Evolutionary conservation across 2,113 vertebrate genomes (phyloP).

Genomic region (Crotalus helleri): DNA sequence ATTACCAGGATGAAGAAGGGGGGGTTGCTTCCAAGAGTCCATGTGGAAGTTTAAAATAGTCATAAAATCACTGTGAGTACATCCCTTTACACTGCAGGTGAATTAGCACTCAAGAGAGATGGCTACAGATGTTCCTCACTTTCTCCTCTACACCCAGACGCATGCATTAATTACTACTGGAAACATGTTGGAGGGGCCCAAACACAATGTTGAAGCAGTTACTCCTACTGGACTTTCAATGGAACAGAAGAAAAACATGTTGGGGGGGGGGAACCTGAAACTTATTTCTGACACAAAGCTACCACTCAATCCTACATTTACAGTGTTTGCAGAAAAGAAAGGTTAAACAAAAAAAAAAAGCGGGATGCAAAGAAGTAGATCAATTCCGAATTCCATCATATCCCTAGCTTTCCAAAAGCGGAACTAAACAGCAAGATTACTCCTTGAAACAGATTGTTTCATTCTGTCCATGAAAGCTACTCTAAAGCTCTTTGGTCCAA

Average conservation of each 20-base stretch:
- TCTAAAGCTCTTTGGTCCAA: constrained; percentile 60
- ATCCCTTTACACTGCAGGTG: not conserved
- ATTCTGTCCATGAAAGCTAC: constrained; percentile 38
- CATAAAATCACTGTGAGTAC: not conserved
- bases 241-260: constrained; percentile 61
- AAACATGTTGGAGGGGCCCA: constrained; percentile 42
- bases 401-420: constrained; percentile 85
- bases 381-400: constrained; percentile 85
- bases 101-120: no score
- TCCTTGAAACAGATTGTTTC: constrained; percentile 56
- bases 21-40: not conserved
- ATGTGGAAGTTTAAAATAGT: not conserved
- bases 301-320: constrained; percentile 83
- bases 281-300: constrained; percentile 79
- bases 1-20: not conserved
- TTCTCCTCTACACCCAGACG: no score
- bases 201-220: constrained; percentile 47
- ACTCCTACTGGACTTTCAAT: constrained; percentile 58
- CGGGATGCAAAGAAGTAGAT: constrained; percentile 86
- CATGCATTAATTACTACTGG: no score
- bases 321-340: constrained; percentile 83
- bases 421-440: constrained; percentile 59
- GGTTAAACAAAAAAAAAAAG: constrained; percentile 64
- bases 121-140: not conserved
- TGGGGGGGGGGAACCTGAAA: constrained; percentile 60